Base-by-base conservation (phyloP, 2,113 vertebrate species). In the Leptocoma aspasia region DNA sequence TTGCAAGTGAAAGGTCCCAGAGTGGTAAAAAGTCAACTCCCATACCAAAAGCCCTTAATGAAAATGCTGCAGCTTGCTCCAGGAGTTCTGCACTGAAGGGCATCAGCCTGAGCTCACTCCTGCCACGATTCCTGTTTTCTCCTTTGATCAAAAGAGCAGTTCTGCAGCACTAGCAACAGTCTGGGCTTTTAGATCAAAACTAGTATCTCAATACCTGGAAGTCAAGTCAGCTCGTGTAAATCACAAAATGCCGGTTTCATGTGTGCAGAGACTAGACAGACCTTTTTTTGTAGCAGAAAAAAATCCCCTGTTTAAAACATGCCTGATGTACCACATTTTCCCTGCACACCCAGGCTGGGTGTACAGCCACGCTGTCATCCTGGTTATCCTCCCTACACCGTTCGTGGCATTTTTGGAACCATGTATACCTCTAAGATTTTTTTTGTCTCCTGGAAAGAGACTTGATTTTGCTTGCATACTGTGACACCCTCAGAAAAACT, bases 321-420 rank as follows among this genome's bases (percentile, higher is more conserved):
- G 19, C 22, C 15, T 22, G 7, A 19, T 27, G 8, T 11, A 24
- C 33, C 22, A 9, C 7, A 9, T 75, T 86, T 65, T 42, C 49
- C n/a, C 45, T 31, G 52, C 65, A 64, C 26, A 20, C 31, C 37
- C 31, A 54, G 61, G 21, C 56, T 18, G 45, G 20, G 24, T 11
- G 14, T 2, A 1, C 21, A 31, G 54, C 21, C 6, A 1, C 0
- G 0, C 12, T 56, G 52, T 13, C 39, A 27, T 17, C 41, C 37
- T 64, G 33, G 26, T 70, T 81, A 65, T 44, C 56, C 56, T 68
- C 3, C 0, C n/a, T n/a, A 35, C 0, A 4, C 49, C 12, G 41
- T 79, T 20, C 1, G 4, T 21, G 11, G 33, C 53, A 22, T n/a
- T 94, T 95, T 13, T 49, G 11, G 31, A 82, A 72, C 22, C 37